These are phyloP conservation scores for Albula goreensis DNA, from an alignment of 2,113 vertebrate species.

Conservation along the genomic window DNA sequence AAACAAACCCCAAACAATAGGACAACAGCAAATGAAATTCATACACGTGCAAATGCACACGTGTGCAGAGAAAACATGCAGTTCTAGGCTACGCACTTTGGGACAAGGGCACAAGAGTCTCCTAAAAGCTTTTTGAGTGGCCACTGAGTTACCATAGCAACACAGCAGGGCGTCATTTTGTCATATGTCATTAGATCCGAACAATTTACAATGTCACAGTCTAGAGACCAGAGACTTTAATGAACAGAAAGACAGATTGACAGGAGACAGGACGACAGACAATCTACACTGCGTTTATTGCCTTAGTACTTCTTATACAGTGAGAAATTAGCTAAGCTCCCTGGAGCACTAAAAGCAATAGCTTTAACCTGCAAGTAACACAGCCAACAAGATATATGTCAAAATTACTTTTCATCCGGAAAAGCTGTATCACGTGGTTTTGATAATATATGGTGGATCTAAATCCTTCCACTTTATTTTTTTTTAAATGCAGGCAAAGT, in stretches of 20 bases:
- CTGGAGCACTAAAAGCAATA: not conserved
- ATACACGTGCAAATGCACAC: not conserved
- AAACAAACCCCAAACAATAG: not conserved
- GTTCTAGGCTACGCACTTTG: not conserved
- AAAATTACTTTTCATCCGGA: too few relatives aligned
- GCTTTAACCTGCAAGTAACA: too few relatives aligned
- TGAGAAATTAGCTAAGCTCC: not conserved
- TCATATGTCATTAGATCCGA: not conserved
- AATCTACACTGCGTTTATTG: not conserved
- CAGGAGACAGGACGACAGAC: not conserved
- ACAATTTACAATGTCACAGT: not conserved
- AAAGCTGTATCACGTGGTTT: too few relatives aligned
- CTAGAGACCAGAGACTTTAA: not conserved
- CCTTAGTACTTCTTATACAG: not conserved
- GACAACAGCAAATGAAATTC: not conserved
- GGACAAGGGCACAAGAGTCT: not conserved
- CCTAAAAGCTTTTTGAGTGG: not conserved
- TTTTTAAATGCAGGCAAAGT: too few relatives aligned
- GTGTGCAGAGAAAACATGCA: not conserved
- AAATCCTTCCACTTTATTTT: too few relatives aligned
- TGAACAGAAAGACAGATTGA: not conserved
- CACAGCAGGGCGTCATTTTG: not conserved
- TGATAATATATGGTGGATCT: too few relatives aligned
- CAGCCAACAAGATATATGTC: too few relatives aligned
- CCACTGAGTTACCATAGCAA: not conserved